Conservation (phyloP, 2,888 invertebrate species). For the Euclidia mi region DNA sequence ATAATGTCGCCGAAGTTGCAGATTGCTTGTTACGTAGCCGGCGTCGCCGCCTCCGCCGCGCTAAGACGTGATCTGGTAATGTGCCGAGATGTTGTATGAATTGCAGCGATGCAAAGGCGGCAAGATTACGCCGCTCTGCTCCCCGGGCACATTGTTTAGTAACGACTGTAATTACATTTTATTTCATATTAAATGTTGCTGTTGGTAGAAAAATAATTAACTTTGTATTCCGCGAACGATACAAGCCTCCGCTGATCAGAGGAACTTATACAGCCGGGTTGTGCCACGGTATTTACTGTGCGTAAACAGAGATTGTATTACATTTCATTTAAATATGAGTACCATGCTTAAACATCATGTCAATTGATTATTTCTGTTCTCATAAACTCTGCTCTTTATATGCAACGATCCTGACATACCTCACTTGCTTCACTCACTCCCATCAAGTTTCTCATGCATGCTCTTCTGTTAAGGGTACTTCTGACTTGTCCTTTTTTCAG, state of each 20-base stretch:
- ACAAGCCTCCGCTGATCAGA: constrained; percentile 29
- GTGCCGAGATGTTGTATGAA: constrained; percentile 39
- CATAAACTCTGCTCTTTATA: constrained; percentile 35
- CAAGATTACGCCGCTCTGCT: constrained; percentile 30
- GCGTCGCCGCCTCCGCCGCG: constrained; percentile 10
- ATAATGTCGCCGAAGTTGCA: constrained; percentile 42
- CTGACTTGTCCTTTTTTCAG: too few species aligned
- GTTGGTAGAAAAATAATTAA: constrained; percentile 50
- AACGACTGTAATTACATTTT: constrained; percentile 48
- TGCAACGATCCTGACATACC: constrained; percentile 5
- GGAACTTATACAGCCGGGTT: constrained; percentile 20
- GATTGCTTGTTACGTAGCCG: constrained; percentile 33
- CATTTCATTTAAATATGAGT: not conserved
- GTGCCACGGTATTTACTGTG: not conserved
- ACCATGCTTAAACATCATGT: constrained; percentile 22
- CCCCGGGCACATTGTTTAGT: constrained; percentile 35
- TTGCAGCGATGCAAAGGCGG: constrained; percentile 39
- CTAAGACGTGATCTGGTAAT: constrained; percentile 40
- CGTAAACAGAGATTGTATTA: constrained; percentile 1
- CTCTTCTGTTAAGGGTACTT: not conserved
- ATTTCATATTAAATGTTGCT: constrained; percentile 40
- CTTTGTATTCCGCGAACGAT: constrained; percentile 18
- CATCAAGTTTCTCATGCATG: too few species aligned
- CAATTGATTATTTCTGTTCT: constrained; percentile 28
- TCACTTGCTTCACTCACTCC: too few species aligned